These are phyloP conservation scores for Idaea dimidiata DNA, from an alignment of 2,888 invertebrate species.

Conservation along the genomic window DNA sequence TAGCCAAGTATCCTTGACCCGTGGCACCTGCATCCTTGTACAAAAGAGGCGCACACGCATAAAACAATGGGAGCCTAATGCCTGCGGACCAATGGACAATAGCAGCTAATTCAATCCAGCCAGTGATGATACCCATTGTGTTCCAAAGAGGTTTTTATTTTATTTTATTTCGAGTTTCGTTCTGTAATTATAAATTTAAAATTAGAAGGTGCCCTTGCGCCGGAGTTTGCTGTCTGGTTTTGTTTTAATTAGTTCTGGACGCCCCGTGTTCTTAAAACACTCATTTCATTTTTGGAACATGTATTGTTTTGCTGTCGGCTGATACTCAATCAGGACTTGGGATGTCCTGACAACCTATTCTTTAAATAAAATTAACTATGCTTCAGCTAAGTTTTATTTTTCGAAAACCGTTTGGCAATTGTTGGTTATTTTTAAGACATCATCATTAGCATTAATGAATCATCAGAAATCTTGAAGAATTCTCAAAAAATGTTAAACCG, in stretches of 20 bases:
- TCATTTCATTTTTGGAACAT: background rate
- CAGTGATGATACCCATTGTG: constrained; percentile 26
- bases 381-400: too few relatives aligned
- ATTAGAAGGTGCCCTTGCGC: constrained; percentile 37
- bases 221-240: constrained; percentile 25
- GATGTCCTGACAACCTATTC: too few relatives aligned
- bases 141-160: constrained; percentile 13
- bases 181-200: constrained; percentile 30
- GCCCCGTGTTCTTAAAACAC: constrained; percentile 5
- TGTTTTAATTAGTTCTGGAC: constrained; percentile 29
- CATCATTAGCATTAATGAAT: too few relatives aligned
- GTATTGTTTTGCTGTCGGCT: background rate
- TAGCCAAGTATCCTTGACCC: constrained; percentile 56
- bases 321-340: too few relatives aligned
- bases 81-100: constrained; percentile 36
- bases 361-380: too few relatives aligned
- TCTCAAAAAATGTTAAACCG: too few relatives aligned
- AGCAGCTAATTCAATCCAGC: constrained; percentile 26
- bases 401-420: too few relatives aligned
- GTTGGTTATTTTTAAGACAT: too few relatives aligned
- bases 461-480: too few relatives aligned
- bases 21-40: constrained; percentile 50
- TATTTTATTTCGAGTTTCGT: constrained; percentile 27
- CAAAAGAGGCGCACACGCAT: constrained; percentile 32
- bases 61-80: constrained; percentile 50